Evolutionary conservation across 1,140 invertebrate species (phyloP), one percentile per base, ranked within the genome.

Genomic region (Scaptomyza montana): DNA sequence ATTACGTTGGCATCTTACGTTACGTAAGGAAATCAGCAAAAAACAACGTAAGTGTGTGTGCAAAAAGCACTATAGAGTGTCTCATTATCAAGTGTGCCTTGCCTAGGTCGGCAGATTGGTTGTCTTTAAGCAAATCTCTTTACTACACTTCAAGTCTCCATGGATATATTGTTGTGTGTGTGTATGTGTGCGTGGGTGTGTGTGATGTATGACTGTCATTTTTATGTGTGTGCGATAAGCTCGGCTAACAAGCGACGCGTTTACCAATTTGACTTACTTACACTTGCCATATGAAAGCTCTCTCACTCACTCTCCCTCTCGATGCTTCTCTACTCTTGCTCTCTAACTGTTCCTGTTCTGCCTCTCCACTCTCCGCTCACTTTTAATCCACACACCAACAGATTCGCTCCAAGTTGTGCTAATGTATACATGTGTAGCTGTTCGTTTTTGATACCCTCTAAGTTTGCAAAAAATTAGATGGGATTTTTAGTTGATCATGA

Each of bases 61-160:
- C 21, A 21, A 25, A 25, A 25, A 25, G 21, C 21, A 25, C 21
- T 25, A 25, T 25, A 25, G 51, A 19, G 39, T 19, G 60, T 65
- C 67, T 67, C 75, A 86, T 86, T 81, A 86, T 81, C 75, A 87
- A 86, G 78, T 86, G 81, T 74, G 61, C 55, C 47, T 43, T 9
- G 53, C 80, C 54, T 77, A 57, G 55, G 55, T 66, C 28, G 45
- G 28, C 46, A 30, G 63, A 47, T 67, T 60, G 61, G 33, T 53
- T 71, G 73, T 71, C 60, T 75, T 57, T 43, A 57, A 49, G 54
- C 50, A 59, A 67, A 67, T 57, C 64, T 60, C 64, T 49, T 16
- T n/a, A 25, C 30, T 28, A 33, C 47, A 30, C 57, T 59, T n/a
- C 25, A 21, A 46, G 19, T 59, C 41, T 56, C 33, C 10, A 8